These are phyloP conservation scores for Hirtodrosophila histrioides DNA, from an alignment of 2,888 invertebrate species.

Conservation along the genomic window DNA sequence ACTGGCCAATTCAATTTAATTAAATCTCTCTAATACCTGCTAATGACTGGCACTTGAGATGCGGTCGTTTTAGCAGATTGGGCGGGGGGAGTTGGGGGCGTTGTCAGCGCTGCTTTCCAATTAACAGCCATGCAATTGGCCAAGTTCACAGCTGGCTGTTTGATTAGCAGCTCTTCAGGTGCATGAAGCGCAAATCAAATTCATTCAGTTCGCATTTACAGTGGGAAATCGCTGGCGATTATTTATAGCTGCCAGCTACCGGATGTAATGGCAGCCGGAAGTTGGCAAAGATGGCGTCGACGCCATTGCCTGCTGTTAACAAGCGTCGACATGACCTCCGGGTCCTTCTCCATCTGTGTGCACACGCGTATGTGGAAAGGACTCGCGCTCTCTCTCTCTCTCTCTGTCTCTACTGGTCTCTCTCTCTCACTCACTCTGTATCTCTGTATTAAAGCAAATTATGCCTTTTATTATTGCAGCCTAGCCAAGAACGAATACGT, in stretches of 20 bases:
- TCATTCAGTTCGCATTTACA: constrained; percentile 60
- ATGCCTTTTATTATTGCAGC: constrained; percentile 62
- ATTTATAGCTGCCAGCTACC: constrained; percentile 55
- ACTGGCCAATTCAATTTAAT: constrained; percentile 70
- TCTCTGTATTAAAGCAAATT: constrained; percentile 62
- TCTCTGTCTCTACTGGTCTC: too few species aligned
- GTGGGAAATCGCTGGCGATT: constrained; percentile 59
- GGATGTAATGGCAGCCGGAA: constrained; percentile 75
- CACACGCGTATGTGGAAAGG: constrained; percentile 25
- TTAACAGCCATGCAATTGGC: constrained; percentile 30
- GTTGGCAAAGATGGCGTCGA: constrained; percentile 52
- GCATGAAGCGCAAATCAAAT: constrained; percentile 60
- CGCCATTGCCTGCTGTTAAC: constrained; percentile 43
- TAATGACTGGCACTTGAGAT: constrained; percentile 67
- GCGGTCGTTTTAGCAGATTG: constrained; percentile 23
- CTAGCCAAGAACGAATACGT: constrained; percentile 34
- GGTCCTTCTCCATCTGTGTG: constrained; percentile 13
- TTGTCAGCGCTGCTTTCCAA: constrained; percentile 11
- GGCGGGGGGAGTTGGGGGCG: not conserved
- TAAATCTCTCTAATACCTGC: constrained; percentile 64
- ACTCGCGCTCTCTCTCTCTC: too few species aligned
- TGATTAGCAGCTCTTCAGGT: constrained; percentile 26
- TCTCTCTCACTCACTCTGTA: constrained; percentile 5
- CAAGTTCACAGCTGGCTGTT: constrained; percentile 25
- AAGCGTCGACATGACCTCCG: constrained; percentile 52